Percentiles rank a stretch among this genome's conserved stretches.
phyloP scores from a whole-genome alignment of 2,888 invertebrate species.

The Leucophora obtusa region DNA sequence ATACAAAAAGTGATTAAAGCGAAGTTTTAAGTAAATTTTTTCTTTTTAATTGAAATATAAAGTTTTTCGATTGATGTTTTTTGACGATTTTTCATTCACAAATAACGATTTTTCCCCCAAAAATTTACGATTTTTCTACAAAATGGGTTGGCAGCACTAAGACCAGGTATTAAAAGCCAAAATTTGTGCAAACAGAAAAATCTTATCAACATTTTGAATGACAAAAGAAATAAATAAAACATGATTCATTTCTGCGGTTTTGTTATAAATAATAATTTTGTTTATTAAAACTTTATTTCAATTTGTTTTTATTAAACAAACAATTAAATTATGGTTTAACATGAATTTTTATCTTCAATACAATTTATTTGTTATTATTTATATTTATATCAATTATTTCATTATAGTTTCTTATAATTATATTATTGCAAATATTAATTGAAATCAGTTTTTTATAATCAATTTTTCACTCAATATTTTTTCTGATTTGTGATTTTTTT shows the following conservation, averaged over 20 bases:
- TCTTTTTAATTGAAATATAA: too few relatives aligned
- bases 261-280: conserved; percentile 19
- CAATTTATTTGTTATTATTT: conserved; percentile 20
- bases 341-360: conserved; percentile 18
- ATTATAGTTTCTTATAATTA: background rate
- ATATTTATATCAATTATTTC: conserved; percentile 5
- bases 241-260: conserved; percentile 10
- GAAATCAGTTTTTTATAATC: conserved; percentile 12
- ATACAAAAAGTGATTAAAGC: too few relatives aligned
- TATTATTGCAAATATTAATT: conserved; percentile 49
- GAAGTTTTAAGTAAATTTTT: too few relatives aligned
- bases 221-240: conserved; percentile 22
- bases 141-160: background rate
- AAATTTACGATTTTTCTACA: conserved; percentile 8
- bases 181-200: background rate
- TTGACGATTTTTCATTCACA: too few relatives aligned
- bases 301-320: conserved; percentile 23
- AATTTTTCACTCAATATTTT: conserved; percentile 48
- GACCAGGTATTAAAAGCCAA: background rate
- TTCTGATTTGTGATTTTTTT: conserved; percentile 18
- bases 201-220: background rate
- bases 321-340: background rate
- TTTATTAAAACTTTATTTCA: conserved; percentile 23
- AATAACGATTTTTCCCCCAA: too few relatives aligned
- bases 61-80: too few relatives aligned